These are phyloP conservation scores for Ciconia stormi DNA, from an alignment of 2,113 vertebrate species.

Conservation along the genomic window DNA sequence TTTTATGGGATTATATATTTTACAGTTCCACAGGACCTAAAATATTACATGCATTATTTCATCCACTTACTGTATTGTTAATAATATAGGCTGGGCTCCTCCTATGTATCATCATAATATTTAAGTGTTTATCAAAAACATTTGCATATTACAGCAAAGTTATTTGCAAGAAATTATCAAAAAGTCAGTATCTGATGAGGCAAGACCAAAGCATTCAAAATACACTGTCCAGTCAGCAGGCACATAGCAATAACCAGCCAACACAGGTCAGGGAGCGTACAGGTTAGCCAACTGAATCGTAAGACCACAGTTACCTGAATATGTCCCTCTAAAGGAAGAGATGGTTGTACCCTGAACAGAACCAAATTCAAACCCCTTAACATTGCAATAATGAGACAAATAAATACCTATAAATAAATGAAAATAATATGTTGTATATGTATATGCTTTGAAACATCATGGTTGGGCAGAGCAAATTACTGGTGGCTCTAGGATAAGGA, in stretches of 20 bases:
- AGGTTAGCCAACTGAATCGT: background rate
- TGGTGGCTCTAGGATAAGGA: background rate
- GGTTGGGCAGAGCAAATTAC: background rate
- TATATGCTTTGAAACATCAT: background rate
- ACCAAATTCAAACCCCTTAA: background rate
- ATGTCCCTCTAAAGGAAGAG: background rate
- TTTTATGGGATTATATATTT: background rate
- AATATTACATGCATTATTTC: background rate
- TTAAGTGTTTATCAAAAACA: background rate
- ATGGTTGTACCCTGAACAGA: background rate
- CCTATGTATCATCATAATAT: background rate
- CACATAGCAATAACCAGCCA: background rate
- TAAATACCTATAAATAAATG: background rate
- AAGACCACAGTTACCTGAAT: background rate
- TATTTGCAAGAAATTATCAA: background rate
- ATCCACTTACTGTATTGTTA: background rate
- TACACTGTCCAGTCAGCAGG: background rate
- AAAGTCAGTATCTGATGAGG: background rate
- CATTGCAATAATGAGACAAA: background rate
- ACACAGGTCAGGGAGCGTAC: accelerated
- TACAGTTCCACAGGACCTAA: background rate
- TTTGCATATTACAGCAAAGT: background rate
- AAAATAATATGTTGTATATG: background rate
- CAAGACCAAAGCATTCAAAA: background rate
- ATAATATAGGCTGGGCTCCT: background rate